These are phyloP conservation scores for Notodonta ziczac DNA, from an alignment of 2,888 invertebrate genomes.

Conservation along the genomic window DNA sequence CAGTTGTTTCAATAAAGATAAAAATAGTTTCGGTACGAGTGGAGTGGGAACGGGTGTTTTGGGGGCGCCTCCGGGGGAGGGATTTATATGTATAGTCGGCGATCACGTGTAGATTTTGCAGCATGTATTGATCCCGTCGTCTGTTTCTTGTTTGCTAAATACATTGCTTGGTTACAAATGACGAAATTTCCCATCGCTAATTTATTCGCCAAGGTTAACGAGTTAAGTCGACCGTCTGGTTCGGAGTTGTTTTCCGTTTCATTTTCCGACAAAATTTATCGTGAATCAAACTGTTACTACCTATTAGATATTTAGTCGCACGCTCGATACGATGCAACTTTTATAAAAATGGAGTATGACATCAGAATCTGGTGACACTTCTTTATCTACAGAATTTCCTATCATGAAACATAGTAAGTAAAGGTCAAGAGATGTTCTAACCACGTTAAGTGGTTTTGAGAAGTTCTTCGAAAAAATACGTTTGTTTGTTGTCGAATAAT, in stretches of 20 bases:
- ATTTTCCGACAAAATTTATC: not conserved
- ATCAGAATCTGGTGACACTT: not conserved
- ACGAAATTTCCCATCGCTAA: slow-evolving; percentile 1
- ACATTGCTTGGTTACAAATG: slow-evolving; percentile 12
- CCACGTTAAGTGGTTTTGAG: too few relatives aligned
- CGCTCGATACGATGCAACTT: not conserved
- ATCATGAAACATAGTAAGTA: too few relatives aligned
- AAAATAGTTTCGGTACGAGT: slow-evolving; percentile 74
- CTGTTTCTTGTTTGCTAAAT: slow-evolving; percentile 59
- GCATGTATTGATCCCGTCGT: slow-evolving; percentile 76
- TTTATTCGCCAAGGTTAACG: slow-evolving; percentile 15
- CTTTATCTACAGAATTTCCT: not conserved
- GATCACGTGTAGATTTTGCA: slow-evolving; percentile 84
- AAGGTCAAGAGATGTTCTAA: too few relatives aligned
- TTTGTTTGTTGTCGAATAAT: too few relatives aligned
- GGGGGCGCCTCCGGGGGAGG: slow-evolving; percentile 76
- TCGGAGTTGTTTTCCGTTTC: slow-evolving; percentile 2
- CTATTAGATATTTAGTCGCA: not conserved
- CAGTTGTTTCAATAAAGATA: slow-evolving; percentile 49
- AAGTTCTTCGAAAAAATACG: too few relatives aligned
- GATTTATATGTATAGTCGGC: slow-evolving; percentile 80
- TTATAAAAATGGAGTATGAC: not conserved
- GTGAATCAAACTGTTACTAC: not conserved
- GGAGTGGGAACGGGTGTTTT: slow-evolving; percentile 70
- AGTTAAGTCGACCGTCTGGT: slow-evolving; percentile 4